Base-by-base conservation (phyloP, 2,113 vertebrate species). In the Terrapene triunguis region DNA sequence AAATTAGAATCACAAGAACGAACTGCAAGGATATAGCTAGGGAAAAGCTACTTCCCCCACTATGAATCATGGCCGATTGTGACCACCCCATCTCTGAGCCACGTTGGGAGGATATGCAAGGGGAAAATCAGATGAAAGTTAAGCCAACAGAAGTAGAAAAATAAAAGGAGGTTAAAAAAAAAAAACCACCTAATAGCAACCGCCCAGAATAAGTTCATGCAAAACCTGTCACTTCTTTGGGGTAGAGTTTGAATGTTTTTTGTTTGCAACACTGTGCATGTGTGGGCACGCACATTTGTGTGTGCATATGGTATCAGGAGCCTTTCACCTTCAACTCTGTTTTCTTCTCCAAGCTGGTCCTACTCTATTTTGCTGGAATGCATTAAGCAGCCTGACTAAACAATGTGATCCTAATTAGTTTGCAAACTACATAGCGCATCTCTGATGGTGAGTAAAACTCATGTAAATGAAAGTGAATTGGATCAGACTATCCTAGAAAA, bases 351-450 rank as follows among this genome's bases (percentile, higher is more conserved):
- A 86, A 55, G 88, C 80, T 84, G 80, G 51, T 55, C 82, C 90
- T 1, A 4, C 74, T 21, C 50, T 24, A 51, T 72, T 90, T 27
- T 87, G 89, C 94, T 27, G 57, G 55, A 81, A 94, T 47, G 53
- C 89, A 90, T 91, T 90, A 93, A 89, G 83, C 54, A 78, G 79
- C 50, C 79, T 3, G 7, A 82, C n/a, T n/a, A 85, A 96, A 94
- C 82, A 88, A 92, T 21, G 22, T 35, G 42, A 94, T 80, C 95
- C 95, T 88, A 59, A 84, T 96, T 76, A 89, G 84, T 79, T 53
- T 93, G 94, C 94, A 88, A 93, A 85, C 84, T 29, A 27, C 80
- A 42, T 5, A 14, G 82, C 89, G 92, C 93, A 90, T 88, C 88
- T 94, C 93, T 62, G 87, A 78, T 65, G 38, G 93, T 1, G 21